Conservation (phyloP, 2,888 invertebrate genomes). For the Alcis repandata region DNA sequence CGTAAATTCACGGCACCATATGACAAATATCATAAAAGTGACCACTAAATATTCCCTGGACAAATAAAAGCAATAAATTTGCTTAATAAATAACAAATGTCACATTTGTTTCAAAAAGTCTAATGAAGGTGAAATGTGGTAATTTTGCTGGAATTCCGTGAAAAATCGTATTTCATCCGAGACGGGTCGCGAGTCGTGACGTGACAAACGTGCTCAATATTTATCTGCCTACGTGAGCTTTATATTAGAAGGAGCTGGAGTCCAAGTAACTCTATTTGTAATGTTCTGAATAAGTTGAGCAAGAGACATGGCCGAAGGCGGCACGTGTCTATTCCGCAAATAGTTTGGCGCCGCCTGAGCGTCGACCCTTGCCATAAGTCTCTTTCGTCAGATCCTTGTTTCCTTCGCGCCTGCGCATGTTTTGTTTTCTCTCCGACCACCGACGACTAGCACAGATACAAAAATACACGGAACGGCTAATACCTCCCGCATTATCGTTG, state of each 20-base stretch:
- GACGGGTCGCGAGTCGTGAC: slow-evolving; percentile 9
- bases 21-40: slow-evolving; percentile 26
- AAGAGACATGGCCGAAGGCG: slow-evolving; percentile 32
- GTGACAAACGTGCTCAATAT: slow-evolving; percentile 20
- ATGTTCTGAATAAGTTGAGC: slow-evolving; percentile 38
- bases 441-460: slow-evolving; percentile 18
- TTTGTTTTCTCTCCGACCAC: slow-evolving; percentile 35
- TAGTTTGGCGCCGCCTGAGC: slow-evolving; percentile 56
- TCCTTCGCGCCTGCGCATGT: slow-evolving; percentile 31
- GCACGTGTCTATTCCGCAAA: slow-evolving; percentile 53
- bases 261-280: slow-evolving; percentile 31
- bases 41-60: slow-evolving; percentile 36
- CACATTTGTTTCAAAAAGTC: slow-evolving; percentile 45
- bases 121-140: slow-evolving; percentile 43
- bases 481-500: slow-evolving; percentile 15
- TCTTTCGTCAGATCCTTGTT: slow-evolving; percentile 38
- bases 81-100: slow-evolving; percentile 44
- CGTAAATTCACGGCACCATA: slow-evolving; percentile 27
- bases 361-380: slow-evolving; percentile 47
- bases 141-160: slow-evolving; percentile 40
- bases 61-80: slow-evolving; percentile 44
- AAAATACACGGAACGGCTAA: slow-evolving; percentile 33
- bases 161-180: slow-evolving; percentile 38
- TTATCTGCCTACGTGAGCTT: slow-evolving; percentile 13
- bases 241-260: slow-evolving; percentile 11